These are phyloP conservation scores for Prietella phreatophila DNA, from an alignment of 2,113 vertebrate genomes.

Conservation along the genomic window DNA sequence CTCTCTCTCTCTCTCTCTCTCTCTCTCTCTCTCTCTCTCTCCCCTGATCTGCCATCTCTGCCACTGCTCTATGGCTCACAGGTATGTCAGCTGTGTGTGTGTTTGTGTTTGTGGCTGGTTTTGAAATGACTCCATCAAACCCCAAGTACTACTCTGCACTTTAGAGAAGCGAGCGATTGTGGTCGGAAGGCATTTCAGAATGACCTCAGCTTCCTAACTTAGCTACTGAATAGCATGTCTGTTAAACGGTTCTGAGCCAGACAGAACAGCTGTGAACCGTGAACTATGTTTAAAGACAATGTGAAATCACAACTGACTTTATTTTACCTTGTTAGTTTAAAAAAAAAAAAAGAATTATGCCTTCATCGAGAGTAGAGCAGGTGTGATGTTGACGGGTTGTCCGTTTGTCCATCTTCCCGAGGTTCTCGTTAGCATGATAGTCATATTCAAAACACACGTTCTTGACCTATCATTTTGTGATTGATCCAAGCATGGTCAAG, in stretches of 20 bases:
- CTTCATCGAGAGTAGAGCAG: not conserved
- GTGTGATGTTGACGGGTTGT: not conserved
- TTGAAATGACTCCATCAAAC: not conserved
- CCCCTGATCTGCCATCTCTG: slow-evolving; percentile 44
- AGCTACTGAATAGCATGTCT: not conserved
- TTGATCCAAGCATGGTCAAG: not conserved
- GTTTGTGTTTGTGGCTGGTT: not conserved
- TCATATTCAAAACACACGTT: too few relatives aligned
- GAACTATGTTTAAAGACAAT: not conserved
- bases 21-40: slow-evolving; percentile 21
- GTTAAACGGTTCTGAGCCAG: not conserved
- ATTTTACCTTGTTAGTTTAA: not conserved
- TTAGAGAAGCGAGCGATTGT: not conserved
- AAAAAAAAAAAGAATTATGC: too few relatives aligned
- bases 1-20: slow-evolving; percentile 22
- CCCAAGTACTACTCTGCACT: not conserved
- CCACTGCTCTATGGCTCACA: slow-evolving; percentile 68
- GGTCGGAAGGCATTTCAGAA: not conserved
- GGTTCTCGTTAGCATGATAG: not conserved
- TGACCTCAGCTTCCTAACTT: slow-evolving; percentile 5
- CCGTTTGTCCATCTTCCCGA: not conserved
- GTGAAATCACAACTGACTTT: not conserved
- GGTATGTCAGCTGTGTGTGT: slow-evolving; percentile 56
- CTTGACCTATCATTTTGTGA: too few relatives aligned
- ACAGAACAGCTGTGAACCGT: not conserved